Base-by-base conservation (phyloP, 2,113 vertebrate species). In the Halichoerus grypus region DNA sequence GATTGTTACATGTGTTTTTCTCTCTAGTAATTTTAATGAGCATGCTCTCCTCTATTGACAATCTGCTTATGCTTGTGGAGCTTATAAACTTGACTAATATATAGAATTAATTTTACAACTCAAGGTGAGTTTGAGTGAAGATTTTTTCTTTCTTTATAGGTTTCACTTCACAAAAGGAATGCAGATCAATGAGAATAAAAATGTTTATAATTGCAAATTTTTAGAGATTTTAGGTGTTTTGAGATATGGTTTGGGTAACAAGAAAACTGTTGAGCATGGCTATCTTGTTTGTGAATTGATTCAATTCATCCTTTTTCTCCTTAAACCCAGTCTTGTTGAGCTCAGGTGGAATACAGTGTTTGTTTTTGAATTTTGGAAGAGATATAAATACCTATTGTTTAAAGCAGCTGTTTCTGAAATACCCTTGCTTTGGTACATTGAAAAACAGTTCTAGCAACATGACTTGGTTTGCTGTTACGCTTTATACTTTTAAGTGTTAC, bases 1-100 rank as follows among this genome's bases (percentile, higher is more conserved):
- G 55, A 84, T 80, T 80, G n/a, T 83, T 92, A 95, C 74, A 97
- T 63, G 69, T 97, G 55, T 74, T 96, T 76, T 76, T 94, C 42
- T 95, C 19, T 77, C 53, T 42, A 53, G 53, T 87, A 84, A 79
- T 39, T 94, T 91, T 95, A 95, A 92, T 81, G 36, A 89, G 31
- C 18, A 28, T 69, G 31, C 7, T 63, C 18, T 46, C 36, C 55
- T 92, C 42, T 57, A 42, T 33, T 55, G 80, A 87, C 63, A 89
- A 53, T 88, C 33, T 96, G 49, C 61, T 93, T 69, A 61, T 85
- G 74, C 49, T 94, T 88, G 26, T 71, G 69, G 55, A 71, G 2
- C 59, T 69, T 28, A 53, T 21, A 80, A 95, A 57, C 28, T 18
- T 93, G 63, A 90, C 21, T 86, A 63, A 84, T 71, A 76, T 59